Evolutionary conservation across 1,140 invertebrate species (phyloP).

Genomic region (Cotesia vestalis): DNA sequence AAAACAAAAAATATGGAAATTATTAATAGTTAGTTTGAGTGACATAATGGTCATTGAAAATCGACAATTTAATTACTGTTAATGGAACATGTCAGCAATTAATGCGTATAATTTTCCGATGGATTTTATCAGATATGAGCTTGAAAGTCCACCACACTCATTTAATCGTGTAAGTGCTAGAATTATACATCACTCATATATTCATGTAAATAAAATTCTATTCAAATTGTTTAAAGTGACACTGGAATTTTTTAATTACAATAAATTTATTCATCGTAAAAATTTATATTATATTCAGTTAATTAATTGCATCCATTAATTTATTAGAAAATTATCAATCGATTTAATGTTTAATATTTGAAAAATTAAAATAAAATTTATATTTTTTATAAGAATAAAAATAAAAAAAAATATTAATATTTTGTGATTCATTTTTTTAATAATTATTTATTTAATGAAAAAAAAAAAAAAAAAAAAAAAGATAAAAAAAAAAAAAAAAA

Average conservation of each 20-base stretch:
- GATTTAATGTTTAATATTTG: too few relatives aligned
- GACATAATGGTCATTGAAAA: conserved; percentile 20
- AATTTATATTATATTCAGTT: too few relatives aligned
- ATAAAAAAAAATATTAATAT: too few relatives aligned
- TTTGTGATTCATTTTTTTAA: too few relatives aligned
- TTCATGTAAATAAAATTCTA: background rate
- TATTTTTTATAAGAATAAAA: too few relatives aligned
- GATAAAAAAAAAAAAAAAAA: too few relatives aligned
- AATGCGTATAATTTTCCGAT: conserved; percentile 31
- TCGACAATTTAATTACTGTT: conserved; percentile 30
- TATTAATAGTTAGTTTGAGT: conserved; percentile 28
- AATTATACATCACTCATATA: background rate
- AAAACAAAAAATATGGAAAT: background rate
- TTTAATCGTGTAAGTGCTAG: background rate
- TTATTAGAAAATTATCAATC: too few relatives aligned
- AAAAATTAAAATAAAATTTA: too few relatives aligned
- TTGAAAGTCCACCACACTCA: conserved; percentile 2
- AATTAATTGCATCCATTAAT: too few relatives aligned
- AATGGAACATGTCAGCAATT: conserved; percentile 20
- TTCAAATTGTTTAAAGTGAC: background rate
- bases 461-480: too few relatives aligned
- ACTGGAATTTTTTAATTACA: too few relatives aligned
- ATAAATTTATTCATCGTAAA: too few relatives aligned
- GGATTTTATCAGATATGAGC: conserved; percentile 24
- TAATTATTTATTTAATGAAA: background rate